Evolutionary conservation across 2,113 vertebrate genomes (phyloP).

Genomic region (Mastomys natalensis): DNA sequence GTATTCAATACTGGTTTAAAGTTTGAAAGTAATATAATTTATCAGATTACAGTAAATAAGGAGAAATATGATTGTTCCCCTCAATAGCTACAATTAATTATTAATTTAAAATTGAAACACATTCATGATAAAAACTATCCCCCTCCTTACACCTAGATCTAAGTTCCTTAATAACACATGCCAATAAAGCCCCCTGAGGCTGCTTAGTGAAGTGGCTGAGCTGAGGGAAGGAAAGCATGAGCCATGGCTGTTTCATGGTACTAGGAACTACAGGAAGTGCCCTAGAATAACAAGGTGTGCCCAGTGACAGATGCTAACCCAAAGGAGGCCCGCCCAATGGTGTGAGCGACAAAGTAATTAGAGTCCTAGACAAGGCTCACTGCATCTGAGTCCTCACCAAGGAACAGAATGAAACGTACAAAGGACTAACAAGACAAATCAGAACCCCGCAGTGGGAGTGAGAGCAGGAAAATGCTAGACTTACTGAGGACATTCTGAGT

Average conservation of each 20-base stretch:
- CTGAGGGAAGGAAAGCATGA: not conserved
- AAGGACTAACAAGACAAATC: not conserved
- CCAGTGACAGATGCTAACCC: not conserved
- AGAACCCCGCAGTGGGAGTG: not conserved
- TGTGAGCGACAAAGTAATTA: not conserved
- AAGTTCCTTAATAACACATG: not conserved
- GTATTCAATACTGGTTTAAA: not conserved
- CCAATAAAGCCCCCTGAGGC: not conserved
- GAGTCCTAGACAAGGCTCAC: not conserved
- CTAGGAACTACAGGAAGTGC: not conserved
- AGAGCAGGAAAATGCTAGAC: not conserved
- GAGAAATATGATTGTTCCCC: not conserved
- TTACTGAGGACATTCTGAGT: not conserved
- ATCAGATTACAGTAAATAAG: not conserved
- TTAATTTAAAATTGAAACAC: not conserved
- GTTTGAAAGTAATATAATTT: conserved; percentile 41
- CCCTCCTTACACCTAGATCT: not conserved
- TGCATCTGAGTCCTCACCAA: not conserved
- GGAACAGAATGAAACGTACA: not conserved
- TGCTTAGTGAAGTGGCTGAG: not conserved
- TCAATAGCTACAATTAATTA: not conserved
- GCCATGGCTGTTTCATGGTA: not conserved
- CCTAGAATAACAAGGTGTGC: not conserved
- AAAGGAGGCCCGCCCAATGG: not conserved
- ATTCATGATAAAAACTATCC: not conserved